A percentile compares a stretch with the other conserved stretches of the same genome.
These are phyloP conservation scores for Erithacus rubecula DNA, from an alignment of 2,797 vertebrate species.

Conservation along the genomic window DNA sequence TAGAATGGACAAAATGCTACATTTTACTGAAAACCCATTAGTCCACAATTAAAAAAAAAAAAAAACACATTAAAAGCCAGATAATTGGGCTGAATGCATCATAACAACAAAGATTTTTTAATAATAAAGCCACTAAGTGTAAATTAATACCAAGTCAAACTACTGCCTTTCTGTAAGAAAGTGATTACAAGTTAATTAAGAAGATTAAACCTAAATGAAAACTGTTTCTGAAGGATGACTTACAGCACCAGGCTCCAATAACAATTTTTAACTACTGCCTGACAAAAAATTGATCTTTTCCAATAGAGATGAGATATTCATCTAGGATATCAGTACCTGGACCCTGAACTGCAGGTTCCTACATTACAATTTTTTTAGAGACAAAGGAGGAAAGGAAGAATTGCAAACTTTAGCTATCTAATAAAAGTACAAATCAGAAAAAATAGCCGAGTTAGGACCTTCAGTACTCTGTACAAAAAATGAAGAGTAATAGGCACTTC, in stretches of 20 bases:
- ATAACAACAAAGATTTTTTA: background rate
- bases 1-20: background rate
- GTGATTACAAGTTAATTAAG: constrained; percentile 38
- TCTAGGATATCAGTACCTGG: background rate
- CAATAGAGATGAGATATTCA: background rate
- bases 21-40: constrained; percentile 16
- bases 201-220: constrained; percentile 34
- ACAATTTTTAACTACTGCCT: background rate
- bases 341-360: background rate
- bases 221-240: constrained; percentile 20
- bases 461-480: background rate
- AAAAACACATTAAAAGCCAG: background rate
- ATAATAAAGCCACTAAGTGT: background rate
- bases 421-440: background rate
- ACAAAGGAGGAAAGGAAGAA: background rate
- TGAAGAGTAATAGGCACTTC: background rate
- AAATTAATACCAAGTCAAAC: constrained; percentile 3
- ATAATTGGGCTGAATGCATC: background rate
- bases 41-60: background rate
- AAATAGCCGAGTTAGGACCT: background rate
- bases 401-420: background rate
- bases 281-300: background rate
- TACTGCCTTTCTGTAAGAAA: background rate
- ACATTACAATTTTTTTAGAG: background rate
- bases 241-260: background rate